Evolutionary conservation across 2,888 invertebrate genomes (phyloP).

Genomic region (Pyrrhosoma nymphula): DNA sequence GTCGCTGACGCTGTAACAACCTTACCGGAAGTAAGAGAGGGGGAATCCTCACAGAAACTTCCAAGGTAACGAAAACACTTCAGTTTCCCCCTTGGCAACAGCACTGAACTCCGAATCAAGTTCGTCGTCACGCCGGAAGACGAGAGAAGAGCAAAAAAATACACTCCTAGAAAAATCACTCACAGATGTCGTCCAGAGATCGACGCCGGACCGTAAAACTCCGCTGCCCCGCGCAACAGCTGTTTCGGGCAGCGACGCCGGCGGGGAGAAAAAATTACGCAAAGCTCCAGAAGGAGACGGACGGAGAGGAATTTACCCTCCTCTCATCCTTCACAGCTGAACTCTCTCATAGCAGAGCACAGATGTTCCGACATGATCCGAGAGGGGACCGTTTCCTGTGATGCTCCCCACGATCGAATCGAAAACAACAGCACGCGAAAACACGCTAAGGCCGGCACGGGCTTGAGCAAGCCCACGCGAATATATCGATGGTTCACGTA

Average conservation of each 20-base stretch:
- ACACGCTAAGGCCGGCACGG: not conserved
- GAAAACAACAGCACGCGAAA: not conserved
- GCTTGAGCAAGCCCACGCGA: not conserved
- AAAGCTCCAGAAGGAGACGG: not conserved
- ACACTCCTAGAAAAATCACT: not conserved
- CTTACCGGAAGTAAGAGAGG: not conserved
- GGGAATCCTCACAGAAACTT: not conserved
- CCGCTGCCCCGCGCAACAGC: conserved; percentile 20
- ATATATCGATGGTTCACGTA: not conserved
- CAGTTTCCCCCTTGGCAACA: not conserved
- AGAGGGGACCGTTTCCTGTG: not conserved
- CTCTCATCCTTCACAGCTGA: not conserved
- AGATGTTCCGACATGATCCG: not conserved
- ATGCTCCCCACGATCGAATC: not conserved
- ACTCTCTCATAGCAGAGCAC: not conserved
- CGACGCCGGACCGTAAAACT: conserved; percentile 25
- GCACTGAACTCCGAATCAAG: not conserved
- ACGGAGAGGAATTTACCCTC: not conserved
- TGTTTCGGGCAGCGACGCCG: not conserved
- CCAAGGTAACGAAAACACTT: not conserved
- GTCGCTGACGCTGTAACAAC: not conserved
- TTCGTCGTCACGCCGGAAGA: not conserved
- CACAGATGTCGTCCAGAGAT: conserved; percentile 32
- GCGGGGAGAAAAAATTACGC: not conserved
- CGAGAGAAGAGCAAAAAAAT: not conserved